Evolutionary conservation across 2,888 invertebrate species (phyloP), one percentile per base, ranked within the genome.

Genomic region (Myopa tessellatipennis): DNA sequence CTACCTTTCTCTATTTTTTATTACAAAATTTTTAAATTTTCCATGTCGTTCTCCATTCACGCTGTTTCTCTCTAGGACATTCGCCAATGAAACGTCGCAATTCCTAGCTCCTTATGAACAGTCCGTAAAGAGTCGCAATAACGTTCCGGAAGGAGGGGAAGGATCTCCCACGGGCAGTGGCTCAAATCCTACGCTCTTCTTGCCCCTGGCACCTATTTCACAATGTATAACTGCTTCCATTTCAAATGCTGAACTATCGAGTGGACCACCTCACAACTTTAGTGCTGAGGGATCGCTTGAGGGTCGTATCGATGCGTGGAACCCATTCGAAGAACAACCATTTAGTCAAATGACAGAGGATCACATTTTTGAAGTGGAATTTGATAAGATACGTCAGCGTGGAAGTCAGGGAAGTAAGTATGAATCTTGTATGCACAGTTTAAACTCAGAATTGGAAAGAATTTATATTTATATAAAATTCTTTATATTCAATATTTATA

Each of bases 301-400:
- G n/a, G 86, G 86, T 52, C 87, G 88, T 34, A 85, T 88, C 38
- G 94, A 94, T 85, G 93, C 94, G 81, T 95, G 95, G 95, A 96
- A 96, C 90, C 96, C 96, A 2, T 96, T 96, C 85, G 94, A 94
- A 85, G 94, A 94, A 83, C 91, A 92, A 74, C 93, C 93, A 40
- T 94, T 95, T 86, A 92, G 92, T 86, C 93, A 93, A 84, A 91
- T 94, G 90, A 93, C 93, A 5, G 95, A 95, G 85, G 95, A 95
- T 90, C 93, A 94, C 84, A 92, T 95, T 82, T 95, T 95, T 88
- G 95, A 95, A 77, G 94, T 93, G 61, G 95, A 95, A 88, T 95
- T 95, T 87, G 95, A 95, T 87, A 94, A 94, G 88, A 93, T 95
- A 83, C 90, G 95, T 82, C 91, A 93, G 83, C 94, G 95, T 81